Percentiles rank a stretch among this genome's conserved stretches.
Conservation (phyloP, 2,797 vertebrate genomes). For the Periophthalmus magnuspinnatus region DNA sequence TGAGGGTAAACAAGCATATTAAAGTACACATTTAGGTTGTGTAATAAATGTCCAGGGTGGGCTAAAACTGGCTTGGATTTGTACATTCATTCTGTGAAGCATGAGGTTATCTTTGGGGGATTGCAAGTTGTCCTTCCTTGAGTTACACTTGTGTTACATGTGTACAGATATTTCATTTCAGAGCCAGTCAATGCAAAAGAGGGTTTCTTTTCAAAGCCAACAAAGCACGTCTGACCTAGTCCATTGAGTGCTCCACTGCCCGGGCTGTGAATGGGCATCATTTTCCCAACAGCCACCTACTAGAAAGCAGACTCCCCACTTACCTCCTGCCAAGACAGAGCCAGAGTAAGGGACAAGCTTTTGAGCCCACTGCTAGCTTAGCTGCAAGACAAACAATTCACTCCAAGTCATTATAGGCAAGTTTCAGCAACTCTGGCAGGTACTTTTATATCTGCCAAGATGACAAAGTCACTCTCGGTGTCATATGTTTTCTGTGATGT, state of each 20-base stretch:
- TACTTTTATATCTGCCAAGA: conserved; percentile 36
- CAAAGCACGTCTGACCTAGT: conserved; percentile 36
- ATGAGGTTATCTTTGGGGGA: conserved; percentile 1
- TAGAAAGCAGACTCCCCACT: conserved; percentile 60
- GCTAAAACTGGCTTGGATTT: background rate
- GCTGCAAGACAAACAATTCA: conserved; percentile 23
- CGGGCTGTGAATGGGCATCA: conserved; percentile 57
- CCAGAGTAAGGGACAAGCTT: conserved; percentile 58
- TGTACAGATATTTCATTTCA: conserved; percentile 23
- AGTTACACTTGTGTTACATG: conserved; percentile 11
- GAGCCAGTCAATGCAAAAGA: conserved; percentile 42
- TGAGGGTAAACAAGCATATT: background rate
- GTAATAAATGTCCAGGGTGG: background rate
- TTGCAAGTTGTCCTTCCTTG: background rate
- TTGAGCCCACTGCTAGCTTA: conserved; percentile 33
- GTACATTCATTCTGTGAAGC: conserved; percentile 14
- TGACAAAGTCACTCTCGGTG: conserved; percentile 23
- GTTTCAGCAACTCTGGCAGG: conserved; percentile 21
- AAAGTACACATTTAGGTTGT: background rate
- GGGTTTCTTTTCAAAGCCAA: conserved; percentile 30
- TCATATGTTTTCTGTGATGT: conserved; percentile 46
- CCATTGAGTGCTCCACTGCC: conserved; percentile 44
- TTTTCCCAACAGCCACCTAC: conserved; percentile 60
- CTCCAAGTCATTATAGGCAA: conserved; percentile 34
- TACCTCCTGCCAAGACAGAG: conserved; percentile 55